phyloP scores from a whole-genome alignment of 2,797 vertebrate species.

The Takifugu rubripes region DNA sequence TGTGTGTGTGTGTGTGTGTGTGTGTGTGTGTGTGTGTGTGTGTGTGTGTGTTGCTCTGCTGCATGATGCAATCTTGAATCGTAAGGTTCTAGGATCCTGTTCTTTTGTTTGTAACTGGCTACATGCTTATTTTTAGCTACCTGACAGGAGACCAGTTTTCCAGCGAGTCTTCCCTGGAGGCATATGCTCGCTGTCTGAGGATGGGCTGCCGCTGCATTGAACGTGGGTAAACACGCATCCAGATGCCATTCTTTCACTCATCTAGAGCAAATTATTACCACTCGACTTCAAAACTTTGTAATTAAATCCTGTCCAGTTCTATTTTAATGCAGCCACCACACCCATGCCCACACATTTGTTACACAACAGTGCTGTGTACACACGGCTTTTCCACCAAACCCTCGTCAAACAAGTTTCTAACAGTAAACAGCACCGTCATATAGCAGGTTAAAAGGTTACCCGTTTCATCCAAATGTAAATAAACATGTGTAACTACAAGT shows the following conservation, averaged over 20 bases:
- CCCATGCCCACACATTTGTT: conserved; percentile 10
- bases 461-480: conserved; percentile 9
- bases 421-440: conserved; percentile 4
- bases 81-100: conserved; percentile 6
- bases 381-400: neutral
- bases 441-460: conserved; percentile 1
- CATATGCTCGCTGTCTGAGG: conserved; percentile 93
- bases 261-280: conserved; percentile 12
- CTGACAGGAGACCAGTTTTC: conserved; percentile 98
- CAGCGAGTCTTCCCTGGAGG: conserved; percentile 98
- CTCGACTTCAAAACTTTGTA: conserved; percentile 18
- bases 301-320: conserved; percentile 20
- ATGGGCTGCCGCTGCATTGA: conserved; percentile 99
- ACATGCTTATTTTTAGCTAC: conserved; percentile 73
- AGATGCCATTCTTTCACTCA: conserved; percentile 4
- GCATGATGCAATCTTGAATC: conserved; percentile 14
- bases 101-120: conserved; percentile 23
- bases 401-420: conserved; percentile 52
- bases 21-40: neutral
- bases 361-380: conserved; percentile 6
- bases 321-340: conserved; percentile 20
- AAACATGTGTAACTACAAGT: neutral
- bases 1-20: neutral
- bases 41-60: too few relatives aligned
- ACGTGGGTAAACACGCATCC: conserved; percentile 73